Base-by-base conservation (phyloP, 2,113 vertebrate genomes). In the Sinocyclocheilus anshuiensis region DNA sequence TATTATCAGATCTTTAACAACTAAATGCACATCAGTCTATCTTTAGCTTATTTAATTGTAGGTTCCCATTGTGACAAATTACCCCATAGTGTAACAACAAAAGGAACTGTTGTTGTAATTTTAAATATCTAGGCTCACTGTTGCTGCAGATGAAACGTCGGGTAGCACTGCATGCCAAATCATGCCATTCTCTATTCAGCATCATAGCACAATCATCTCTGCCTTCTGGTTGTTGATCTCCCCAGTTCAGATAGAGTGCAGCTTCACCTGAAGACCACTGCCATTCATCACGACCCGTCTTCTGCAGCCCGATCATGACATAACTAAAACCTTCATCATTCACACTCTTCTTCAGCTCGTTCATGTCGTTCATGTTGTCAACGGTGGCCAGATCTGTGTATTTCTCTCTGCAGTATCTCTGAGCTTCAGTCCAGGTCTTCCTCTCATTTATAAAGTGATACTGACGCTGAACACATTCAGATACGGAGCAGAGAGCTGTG, bases 371-470 rank as follows among this genome's bases (percentile, higher is more conserved):
- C 48, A 71, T 71, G 45, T 72, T 50, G 12, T 48, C 65, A 48
- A 10, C 16, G 16, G 71, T 75, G 45, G 71, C 71, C 48, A 84
- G 48, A 75, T 84, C 71, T n/a, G 67, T 42, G 50, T 59, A 76
- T 0, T 53, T 77, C 57, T 48, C 36, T 48, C 74, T 76, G 74
- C 74, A 76, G 74, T 50, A 50, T 24, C 74, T 76, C 74, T 76
- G 74, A 76, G 74, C 74, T 61, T 84, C 83, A 18, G 83, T 67
- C 75, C 74, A 85, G 84, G 0, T 85, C 72, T 22, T 77, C 18
- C 0, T 1, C 74, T 22, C 57, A 12, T 67, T 24, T 33, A 85
- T 55, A 65, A 50, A 85, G 53, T 63, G 20, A 50, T 78, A 86
- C 69, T 36, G 55, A 77, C 22, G 53, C 24, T 26, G 72, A 82